phyloP scores from a whole-genome alignment of 2,113 vertebrate species.

The Oryzias curvinotus region DNA sequence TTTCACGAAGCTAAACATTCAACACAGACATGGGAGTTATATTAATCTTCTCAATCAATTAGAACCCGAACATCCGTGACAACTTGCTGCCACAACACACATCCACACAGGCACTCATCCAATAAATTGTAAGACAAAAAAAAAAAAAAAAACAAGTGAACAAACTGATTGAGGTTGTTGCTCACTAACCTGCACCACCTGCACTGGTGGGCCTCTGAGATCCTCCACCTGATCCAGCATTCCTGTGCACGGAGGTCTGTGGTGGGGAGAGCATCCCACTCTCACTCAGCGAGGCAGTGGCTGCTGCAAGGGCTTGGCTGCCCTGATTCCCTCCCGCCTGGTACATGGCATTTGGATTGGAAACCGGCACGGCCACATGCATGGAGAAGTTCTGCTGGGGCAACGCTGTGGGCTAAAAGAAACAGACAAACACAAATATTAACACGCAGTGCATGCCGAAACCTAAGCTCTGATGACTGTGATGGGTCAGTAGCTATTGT shows the following conservation, averaged over 20 bases:
- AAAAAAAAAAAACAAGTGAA: background rate
- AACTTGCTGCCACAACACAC: background rate
- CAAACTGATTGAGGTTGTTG: background rate
- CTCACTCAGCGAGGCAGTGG: slow-evolving; percentile 86
- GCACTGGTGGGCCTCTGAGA: slow-evolving; percentile 92
- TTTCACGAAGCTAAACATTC: slow-evolving; percentile 9
- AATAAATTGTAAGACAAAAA: background rate
- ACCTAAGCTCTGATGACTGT: slow-evolving; percentile 38
- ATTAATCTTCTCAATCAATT: slow-evolving; percentile 9
- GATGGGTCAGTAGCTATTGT: slow-evolving; percentile 48
- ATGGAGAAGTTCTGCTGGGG: slow-evolving; percentile 97
- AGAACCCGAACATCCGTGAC: background rate
- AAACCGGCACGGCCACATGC: slow-evolving; percentile 97
- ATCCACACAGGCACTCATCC: background rate
- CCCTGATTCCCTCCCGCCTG: slow-evolving; percentile 88
- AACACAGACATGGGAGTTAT: slow-evolving; percentile 3
- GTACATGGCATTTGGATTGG: slow-evolving; percentile 92
- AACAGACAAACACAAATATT: slow-evolving; percentile 60
- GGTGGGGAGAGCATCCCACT: slow-evolving; percentile 92
- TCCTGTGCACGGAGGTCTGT: slow-evolving; percentile 88
- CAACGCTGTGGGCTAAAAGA: slow-evolving; percentile 85
- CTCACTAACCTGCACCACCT: slow-evolving; percentile 84
- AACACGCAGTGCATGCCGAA: slow-evolving; percentile 45
- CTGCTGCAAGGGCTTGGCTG: slow-evolving; percentile 84
- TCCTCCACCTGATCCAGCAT: slow-evolving; percentile 84